phyloP scores from a whole-genome alignment of 2,888 invertebrate genomes.

The Punctoribates punctum region DNA sequence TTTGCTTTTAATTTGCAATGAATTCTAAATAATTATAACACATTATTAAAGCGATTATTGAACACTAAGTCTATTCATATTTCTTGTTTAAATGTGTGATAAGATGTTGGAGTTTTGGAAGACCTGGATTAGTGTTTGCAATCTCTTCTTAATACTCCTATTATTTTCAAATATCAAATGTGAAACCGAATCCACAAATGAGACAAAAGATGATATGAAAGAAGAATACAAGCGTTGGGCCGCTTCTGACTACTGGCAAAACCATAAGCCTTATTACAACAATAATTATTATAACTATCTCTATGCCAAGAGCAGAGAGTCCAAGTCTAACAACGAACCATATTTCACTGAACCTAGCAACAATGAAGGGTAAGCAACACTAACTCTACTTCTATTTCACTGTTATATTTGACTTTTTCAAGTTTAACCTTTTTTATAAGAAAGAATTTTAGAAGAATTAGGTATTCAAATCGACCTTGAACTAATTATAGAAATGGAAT shows the following conservation, averaged over 20 bases:
- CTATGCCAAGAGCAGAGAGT: not conserved
- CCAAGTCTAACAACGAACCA: conserved; percentile 24
- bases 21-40: not conserved
- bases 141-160: not conserved
- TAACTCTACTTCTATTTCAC: not conserved
- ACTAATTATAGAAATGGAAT: too few species aligned
- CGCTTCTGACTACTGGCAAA: conserved; percentile 4
- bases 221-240: not conserved
- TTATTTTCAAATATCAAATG: not conserved
- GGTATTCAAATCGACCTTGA: too few species aligned
- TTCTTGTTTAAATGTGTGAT: not conserved
- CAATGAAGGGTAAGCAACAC: not conserved
- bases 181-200: not conserved
- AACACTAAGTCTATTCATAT: not conserved
- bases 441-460: too few species aligned
- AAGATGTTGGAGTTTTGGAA: not conserved
- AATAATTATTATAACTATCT: too few species aligned
- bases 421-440: too few species aligned
- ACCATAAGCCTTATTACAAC: conserved; percentile 13
- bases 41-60: not conserved
- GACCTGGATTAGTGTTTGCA: not conserved
- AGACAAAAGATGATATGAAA: not conserved
- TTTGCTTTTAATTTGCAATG: not conserved
- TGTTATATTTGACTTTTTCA: too few species aligned
- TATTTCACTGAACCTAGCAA: conserved; percentile 5